These are phyloP conservation scores for Melipona quadrifasciata DNA, from an alignment of 1,140 invertebrate genomes.

Conservation along the genomic window DNA sequence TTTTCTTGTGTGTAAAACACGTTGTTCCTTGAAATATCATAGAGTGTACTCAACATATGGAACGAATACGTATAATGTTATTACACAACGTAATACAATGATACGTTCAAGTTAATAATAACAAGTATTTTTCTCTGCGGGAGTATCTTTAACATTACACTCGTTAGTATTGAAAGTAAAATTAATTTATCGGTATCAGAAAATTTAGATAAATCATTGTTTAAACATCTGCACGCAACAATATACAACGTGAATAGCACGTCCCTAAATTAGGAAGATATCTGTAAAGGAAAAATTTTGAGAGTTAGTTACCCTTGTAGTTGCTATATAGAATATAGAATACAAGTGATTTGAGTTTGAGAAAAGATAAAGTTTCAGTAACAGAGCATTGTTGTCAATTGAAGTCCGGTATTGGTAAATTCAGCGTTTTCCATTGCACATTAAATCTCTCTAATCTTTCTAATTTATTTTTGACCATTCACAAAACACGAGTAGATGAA, in stretches of 20 bases:
- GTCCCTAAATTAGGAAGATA: not conserved
- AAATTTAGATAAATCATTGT: not conserved
- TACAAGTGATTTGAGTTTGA: conserved; percentile 33
- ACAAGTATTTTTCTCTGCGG: not conserved
- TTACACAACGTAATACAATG: not conserved
- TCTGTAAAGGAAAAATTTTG: not conserved
- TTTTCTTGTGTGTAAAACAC: not conserved
- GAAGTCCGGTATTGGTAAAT: conserved; percentile 45
- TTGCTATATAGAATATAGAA: conserved; percentile 21
- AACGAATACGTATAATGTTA: not conserved
- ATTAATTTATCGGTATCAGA: not conserved
- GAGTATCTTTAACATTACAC: too few relatives aligned
- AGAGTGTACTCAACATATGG: not conserved
- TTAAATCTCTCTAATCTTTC: not conserved
- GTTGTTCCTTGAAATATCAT: not conserved
- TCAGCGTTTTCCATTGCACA: conserved; percentile 32
- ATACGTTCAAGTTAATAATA: not conserved
- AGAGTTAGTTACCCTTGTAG: conserved; percentile 37
- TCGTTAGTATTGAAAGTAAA: not conserved
- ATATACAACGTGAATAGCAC: conserved; percentile 25
- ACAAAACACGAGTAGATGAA: not conserved
- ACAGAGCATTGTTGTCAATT: conserved; percentile 24
- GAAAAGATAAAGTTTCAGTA: conserved; percentile 20
- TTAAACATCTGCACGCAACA: conserved; percentile 23
- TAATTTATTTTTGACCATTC: not conserved